phyloP scores from a whole-genome alignment of 2,888 invertebrate species.

The Allophyes oxyacanthae region DNA sequence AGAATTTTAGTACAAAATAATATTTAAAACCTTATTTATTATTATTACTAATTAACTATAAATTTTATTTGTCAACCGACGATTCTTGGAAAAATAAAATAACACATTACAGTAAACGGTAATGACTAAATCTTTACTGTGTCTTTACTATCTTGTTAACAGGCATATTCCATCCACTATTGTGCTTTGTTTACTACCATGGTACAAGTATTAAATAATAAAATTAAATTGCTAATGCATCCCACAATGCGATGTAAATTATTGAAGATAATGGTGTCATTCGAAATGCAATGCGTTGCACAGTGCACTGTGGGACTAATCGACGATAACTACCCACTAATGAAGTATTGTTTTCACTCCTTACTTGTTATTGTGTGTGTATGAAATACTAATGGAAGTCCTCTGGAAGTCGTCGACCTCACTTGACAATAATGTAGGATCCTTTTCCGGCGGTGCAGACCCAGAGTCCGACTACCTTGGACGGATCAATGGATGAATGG shows the following conservation, averaged over 20 bases:
- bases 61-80: too few relatives aligned
- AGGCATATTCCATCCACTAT: not conserved
- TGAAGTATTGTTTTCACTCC: constrained; percentile 55
- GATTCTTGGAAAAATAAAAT: too few relatives aligned
- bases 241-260: constrained; percentile 37
- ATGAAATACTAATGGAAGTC: constrained; percentile 28
- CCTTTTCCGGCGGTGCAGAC: constrained; percentile 1
- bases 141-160: not conserved
- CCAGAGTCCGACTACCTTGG: constrained; percentile 1
- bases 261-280: constrained; percentile 18
- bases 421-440: constrained; percentile 20
- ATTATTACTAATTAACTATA: too few relatives aligned
- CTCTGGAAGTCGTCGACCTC: constrained; percentile 21
- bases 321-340: constrained; percentile 53
- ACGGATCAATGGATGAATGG: too few relatives aligned
- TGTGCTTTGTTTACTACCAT: not conserved
- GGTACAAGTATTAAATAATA: not conserved
- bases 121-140: too few relatives aligned
- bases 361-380: constrained; percentile 6
- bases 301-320: constrained; percentile 40
- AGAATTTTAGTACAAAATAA: too few relatives aligned
- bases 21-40: too few relatives aligned
- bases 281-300: constrained; percentile 30
- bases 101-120: too few relatives aligned
- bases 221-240: constrained; percentile 13